Base-by-base conservation (phyloP, 2,797 vertebrate genomes). In the Mareca strepera region DNA sequence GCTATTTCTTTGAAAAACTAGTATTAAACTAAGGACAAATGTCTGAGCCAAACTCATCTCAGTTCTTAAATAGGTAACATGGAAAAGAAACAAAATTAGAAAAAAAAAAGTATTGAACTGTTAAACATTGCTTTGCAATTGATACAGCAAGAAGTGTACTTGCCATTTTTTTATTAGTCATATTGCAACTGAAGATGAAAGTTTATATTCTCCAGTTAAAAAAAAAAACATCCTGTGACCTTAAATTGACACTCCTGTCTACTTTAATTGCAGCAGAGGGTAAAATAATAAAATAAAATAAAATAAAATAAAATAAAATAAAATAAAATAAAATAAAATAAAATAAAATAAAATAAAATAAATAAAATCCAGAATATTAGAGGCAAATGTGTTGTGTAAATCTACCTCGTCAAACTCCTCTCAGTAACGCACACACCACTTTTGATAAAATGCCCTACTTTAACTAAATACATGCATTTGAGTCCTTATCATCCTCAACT, bases 131-230 rank as follows among this genome's bases (percentile, higher is more conserved):
- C 50, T 82, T 80, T 46, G 55, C 69, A 79, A 82, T 18, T 11
- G 28, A 63, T 37, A 53, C 5, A 80, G 52, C 16, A 77, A 60
- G 44, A 77, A 72, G 17, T 18, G 44, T 8, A 73, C 17, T 26
- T 60, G 17, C 23, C 37, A 50, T 56, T 90, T 82, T 58, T 92
- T 70, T 66, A 83, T 63, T 39, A 85, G 60, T 60, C 25, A 29
- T 64, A 92, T 44, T 94, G 94, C 66, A 94, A 66, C 28, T 79
- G 67, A 92, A 90, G 60, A 86, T 53, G 74, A 94, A 96, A 79
- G 17, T 48, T 91, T 85, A 75, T n/a, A 52, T 67, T 62, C 46
- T 48, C 11, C 15, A 83, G 48, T 28, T 69, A 85, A 88, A 92
- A 92, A 35, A 35, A 82, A 12, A 48, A 48, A 81, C 8, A 46